Base-by-base conservation (phyloP, 2,888 invertebrate species). In the Drosophila niveifrons region DNA sequence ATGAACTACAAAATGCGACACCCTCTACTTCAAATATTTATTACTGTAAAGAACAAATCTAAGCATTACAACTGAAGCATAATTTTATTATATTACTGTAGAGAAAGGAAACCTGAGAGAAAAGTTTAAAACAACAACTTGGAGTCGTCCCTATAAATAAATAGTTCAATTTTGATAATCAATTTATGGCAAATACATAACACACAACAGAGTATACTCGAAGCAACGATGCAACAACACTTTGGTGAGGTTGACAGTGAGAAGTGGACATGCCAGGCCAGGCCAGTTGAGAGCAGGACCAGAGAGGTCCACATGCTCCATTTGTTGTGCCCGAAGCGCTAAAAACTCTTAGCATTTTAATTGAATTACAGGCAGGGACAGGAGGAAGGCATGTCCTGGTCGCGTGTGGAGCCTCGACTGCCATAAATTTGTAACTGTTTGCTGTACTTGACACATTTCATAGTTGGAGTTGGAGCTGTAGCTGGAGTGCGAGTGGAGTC, bases 401-500 rank as follows among this genome's bases (percentile, higher is more conserved):
- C 73, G 81, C 81, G 76, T 83, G 81, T 72, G 52, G 41, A 48
- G 43, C 43, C 72, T 41, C 69, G 64, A 48, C 64, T 74, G 83
- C 77, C 83, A 83, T 83, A 83, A 83, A 83, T 83, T 83, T 81
- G 81, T 83, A 86, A 77, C 83, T 83, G 83, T 86, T 83, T 81
- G 81, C 83, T 86, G 83, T 86, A 83, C 83, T 83, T 83, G 86
- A 83, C 86, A 83, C 83, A 86, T 83, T 81, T 86, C 81, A 77
- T 70, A 66, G 81, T 62, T 79, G 71, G 17, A 67, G 62, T 15
- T 61, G 65, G 66, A 69, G 74, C 6, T 47, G 18, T 47, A 52
- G 23, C 47, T 4, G 3, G 34, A 34, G 34, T 36, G 53, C 48
- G 64, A 66, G 66, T 55, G 51, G 47, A 62, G 44, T 67, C 57